Percentiles rank a stretch among this genome's conserved stretches.
These are phyloP conservation scores for Elaphurus davidianus DNA, from an alignment of 2,113 vertebrate species.

Conservation along the genomic window DNA sequence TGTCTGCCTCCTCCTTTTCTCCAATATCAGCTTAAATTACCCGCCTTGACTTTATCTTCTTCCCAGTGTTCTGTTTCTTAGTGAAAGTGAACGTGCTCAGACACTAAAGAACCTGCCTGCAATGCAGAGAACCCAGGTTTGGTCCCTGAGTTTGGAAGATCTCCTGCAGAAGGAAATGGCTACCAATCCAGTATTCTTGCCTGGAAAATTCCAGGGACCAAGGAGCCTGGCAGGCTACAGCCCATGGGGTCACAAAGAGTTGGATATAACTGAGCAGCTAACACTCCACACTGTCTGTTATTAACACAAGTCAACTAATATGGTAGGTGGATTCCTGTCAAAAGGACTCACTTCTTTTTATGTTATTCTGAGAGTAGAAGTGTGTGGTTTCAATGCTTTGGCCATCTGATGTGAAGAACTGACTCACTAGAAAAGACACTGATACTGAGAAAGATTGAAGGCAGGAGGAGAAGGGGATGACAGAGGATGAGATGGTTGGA, in stretches of 20 bases:
- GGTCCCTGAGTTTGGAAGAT: background rate
- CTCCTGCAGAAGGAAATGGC: background rate
- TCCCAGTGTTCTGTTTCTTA: background rate
- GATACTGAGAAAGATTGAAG: background rate
- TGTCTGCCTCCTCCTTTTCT: background rate
- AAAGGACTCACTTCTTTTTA: background rate
- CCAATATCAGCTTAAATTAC: background rate
- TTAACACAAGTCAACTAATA: background rate
- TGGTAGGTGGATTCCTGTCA: background rate
- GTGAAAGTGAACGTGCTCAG: background rate
- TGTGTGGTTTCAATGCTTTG: background rate
- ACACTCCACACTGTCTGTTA: background rate
- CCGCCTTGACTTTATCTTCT: rapidly evolving
- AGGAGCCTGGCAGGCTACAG: background rate
- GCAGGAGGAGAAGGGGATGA: background rate
- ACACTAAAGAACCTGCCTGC: background rate
- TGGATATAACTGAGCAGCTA: background rate
- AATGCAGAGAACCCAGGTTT: background rate
- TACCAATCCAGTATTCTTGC: background rate
- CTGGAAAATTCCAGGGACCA: background rate
- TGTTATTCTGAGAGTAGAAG: background rate
- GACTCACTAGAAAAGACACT: background rate
- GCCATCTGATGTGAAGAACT: background rate
- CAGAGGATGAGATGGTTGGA: background rate
- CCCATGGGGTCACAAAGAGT: background rate